Percentiles rank a stretch among this genome's conserved stretches.
These are phyloP conservation scores for Sebastes oblongus DNA, from an alignment of 2,797 vertebrate genomes.

Conservation along the genomic window DNA sequence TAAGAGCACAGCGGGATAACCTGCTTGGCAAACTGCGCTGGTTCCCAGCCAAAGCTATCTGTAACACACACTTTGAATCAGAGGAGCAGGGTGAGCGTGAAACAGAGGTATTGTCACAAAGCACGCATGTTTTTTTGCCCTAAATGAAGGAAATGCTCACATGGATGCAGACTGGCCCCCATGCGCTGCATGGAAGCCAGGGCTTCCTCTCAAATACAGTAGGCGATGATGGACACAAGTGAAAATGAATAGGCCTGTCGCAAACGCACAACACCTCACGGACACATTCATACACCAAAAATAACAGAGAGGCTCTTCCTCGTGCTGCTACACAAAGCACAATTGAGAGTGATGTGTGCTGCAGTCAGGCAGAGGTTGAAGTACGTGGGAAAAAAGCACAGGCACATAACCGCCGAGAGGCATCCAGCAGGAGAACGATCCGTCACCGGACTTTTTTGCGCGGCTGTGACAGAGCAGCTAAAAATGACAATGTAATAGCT, in stretches of 20 bases:
- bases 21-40: conserved; percentile 72
- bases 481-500: conserved; percentile 82
- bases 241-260: conserved; percentile 70
- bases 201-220: conserved; percentile 77
- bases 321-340: conserved; percentile 65
- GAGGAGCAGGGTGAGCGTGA: conserved; percentile 43
- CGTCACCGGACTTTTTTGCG: conserved; percentile 69
- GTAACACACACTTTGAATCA: conserved; percentile 61
- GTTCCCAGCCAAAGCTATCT: conserved; percentile 67
- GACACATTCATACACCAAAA: conserved; percentile 74
- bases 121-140: conserved; percentile 20
- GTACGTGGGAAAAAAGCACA: conserved; percentile 76
- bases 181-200: conserved; percentile 46
- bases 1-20: conserved; percentile 74
- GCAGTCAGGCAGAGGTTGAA: conserved; percentile 77
- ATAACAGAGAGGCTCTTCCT: conserved; percentile 72
- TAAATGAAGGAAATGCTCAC: conserved; percentile 73
- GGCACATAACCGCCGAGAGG: conserved; percentile 56
- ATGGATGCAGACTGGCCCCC: conserved; percentile 53
- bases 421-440: conserved; percentile 67
- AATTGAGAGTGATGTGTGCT: conserved; percentile 75
- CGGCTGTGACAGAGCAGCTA: conserved; percentile 73
- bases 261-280: conserved; percentile 61
- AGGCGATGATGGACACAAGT: conserved; percentile 69
- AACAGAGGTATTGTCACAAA: conserved; percentile 54